These are phyloP conservation scores for Hydrozoanthus tunicans DNA, from an alignment of 64 coral and sea anemone genomes.

Conservation along the genomic window DNA sequence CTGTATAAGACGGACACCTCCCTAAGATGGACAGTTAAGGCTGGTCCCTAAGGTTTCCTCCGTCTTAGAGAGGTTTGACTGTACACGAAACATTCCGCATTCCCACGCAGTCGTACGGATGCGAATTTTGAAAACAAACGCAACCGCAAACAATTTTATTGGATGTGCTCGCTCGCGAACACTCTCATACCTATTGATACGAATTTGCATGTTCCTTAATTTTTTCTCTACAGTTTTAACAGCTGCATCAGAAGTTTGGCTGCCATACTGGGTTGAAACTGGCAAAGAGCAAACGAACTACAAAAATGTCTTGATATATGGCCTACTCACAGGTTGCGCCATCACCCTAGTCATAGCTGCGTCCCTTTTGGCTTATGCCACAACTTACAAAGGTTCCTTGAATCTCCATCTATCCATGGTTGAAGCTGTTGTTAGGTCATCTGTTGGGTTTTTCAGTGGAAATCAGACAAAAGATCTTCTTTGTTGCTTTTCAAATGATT, in stretches of 20 bases:
- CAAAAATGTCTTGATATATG: neutral
- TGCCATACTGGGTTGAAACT: conserved; percentile 6
- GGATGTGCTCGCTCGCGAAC: too few species aligned
- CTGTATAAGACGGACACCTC: too few species aligned
- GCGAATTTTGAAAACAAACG: too few species aligned
- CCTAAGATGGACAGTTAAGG: too few species aligned
- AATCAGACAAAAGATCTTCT: neutral
- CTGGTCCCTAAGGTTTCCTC: too few species aligned
- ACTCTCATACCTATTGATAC: too few species aligned
- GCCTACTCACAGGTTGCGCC: neutral
- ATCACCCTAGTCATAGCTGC: neutral
- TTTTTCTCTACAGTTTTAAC: neutral
- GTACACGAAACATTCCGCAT: too few species aligned
- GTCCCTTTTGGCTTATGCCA: neutral
- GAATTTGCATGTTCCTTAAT: too few species aligned
- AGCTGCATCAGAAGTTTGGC: conserved; percentile 23
- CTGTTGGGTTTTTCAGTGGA: neutral
- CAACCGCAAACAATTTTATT: too few species aligned
- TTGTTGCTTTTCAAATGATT: neutral
- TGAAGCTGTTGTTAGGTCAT: neutral
- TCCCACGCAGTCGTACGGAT: too few species aligned
- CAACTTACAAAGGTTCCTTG: neutral
- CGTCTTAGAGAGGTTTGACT: too few species aligned
- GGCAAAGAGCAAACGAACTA: neutral
- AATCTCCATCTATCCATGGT: neutral